Evolutionary conservation across 1,140 invertebrate genomes (phyloP).

Genomic region (Tribolium castaneum): DNA sequence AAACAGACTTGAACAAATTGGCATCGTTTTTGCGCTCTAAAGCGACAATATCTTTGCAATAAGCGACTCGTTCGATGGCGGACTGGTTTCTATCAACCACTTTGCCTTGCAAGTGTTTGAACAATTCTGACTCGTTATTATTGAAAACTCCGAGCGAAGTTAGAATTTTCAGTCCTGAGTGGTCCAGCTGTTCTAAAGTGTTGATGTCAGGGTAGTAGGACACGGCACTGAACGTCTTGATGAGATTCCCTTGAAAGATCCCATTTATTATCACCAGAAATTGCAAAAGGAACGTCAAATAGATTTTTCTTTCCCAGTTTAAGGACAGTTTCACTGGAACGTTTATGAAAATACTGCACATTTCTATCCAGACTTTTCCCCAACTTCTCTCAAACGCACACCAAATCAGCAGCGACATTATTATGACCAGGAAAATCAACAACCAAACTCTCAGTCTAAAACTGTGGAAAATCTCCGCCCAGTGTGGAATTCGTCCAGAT

Average conservation of each 20-base stretch:
- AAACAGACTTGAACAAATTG: conserved; percentile 45
- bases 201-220: conserved; percentile 41
- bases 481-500: conserved; percentile 38
- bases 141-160: conserved; percentile 42
- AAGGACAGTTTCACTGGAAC: not conserved
- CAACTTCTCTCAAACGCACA: not conserved
- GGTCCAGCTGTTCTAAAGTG: conserved; percentile 45
- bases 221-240: conserved; percentile 28
- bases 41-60: conserved; percentile 27
- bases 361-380: not conserved
- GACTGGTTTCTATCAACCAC: not conserved
- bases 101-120: conserved; percentile 2
- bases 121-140: not conserved
- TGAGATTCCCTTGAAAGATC: conserved; percentile 40
- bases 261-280: conserved; percentile 31
- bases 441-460: not conserved
- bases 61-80: not conserved
- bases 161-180: conserved; percentile 30
- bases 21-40: conserved; percentile 46
- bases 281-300: conserved; percentile 1
- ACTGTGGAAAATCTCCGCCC: conserved; percentile 11
- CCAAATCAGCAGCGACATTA: not conserved
- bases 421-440: not conserved
- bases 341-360: not conserved
- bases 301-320: not conserved